Conservation (phyloP, 2,113 vertebrate genomes). For the Connochaetes taurinus region DNA sequence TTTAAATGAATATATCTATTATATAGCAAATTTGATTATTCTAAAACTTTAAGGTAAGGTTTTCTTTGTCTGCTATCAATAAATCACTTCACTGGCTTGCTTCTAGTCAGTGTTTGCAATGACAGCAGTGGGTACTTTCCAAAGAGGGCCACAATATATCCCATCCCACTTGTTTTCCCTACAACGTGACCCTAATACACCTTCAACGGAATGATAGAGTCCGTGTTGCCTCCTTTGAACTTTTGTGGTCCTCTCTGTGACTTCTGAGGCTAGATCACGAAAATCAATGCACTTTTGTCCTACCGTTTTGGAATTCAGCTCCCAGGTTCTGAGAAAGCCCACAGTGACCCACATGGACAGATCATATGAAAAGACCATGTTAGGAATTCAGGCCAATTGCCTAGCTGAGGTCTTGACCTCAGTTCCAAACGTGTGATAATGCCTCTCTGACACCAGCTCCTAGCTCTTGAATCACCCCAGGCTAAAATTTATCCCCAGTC, state of each 20-base stretch:
- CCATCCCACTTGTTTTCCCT: not conserved
- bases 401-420: not conserved
- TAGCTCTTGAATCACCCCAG: not conserved
- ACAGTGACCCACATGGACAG: too few species aligned
- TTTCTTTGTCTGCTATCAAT: not conserved
- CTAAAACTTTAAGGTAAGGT: not conserved
- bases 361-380: not conserved
- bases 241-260: not conserved
- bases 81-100: not conserved
- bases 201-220: not conserved
- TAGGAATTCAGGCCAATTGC: not conserved
- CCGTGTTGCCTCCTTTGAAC: not conserved
- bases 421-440: not conserved
- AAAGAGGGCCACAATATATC: not conserved
- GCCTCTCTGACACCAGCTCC: not conserved
- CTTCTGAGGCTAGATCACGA: not conserved
- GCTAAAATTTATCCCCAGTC: not conserved
- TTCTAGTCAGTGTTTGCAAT: not conserved
- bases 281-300: not conserved
- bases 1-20: not conserved
- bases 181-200: too few species aligned
- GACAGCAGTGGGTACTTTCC: not conserved
- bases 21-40: not conserved
- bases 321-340: not conserved
- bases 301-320: not conserved